These are phyloP conservation scores for Cinclus mexicanus DNA, from an alignment of 2,113 vertebrate genomes.

Conservation along the genomic window DNA sequence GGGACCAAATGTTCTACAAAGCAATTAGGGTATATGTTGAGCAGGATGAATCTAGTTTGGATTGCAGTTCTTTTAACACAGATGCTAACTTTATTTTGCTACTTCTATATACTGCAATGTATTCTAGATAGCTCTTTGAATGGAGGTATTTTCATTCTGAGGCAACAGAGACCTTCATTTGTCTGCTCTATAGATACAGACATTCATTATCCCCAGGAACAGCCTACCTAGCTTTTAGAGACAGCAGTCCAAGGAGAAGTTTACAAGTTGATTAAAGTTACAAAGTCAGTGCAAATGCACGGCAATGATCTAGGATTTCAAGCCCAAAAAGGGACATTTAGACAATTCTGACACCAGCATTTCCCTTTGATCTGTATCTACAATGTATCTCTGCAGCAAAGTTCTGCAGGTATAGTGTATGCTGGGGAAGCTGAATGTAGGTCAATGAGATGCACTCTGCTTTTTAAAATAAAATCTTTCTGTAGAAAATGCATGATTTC, in stretches of 20 bases:
- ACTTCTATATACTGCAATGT: neutral
- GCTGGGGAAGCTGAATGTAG: constrained; percentile 72
- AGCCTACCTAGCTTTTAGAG: constrained; percentile 38
- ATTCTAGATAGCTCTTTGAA: neutral
- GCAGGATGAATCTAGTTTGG: neutral
- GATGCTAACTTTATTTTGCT: neutral
- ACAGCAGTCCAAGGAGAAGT: constrained; percentile 41
- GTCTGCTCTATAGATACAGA: neutral
- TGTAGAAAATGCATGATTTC: constrained; percentile 71
- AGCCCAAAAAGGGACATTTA: constrained; percentile 36
- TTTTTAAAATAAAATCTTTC: constrained; percentile 66
- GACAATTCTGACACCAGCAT: constrained; percentile 57
- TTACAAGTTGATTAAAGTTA: constrained; percentile 55
- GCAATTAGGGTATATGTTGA: neutral
- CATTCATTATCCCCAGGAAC: constrained; percentile 15
- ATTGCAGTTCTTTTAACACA: neutral
- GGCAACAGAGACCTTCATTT: constrained; percentile 1
- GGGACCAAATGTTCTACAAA: neutral
- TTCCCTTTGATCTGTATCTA: constrained; percentile 59
- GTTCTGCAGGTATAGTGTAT: constrained; percentile 62
- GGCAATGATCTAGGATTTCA: constrained; percentile 48
- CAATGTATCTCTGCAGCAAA: constrained; percentile 44
- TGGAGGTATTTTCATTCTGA: neutral
- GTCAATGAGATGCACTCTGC: constrained; percentile 74
- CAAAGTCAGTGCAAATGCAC: constrained; percentile 48